Conservation (phyloP, 2,888 invertebrate species). For the Megalurothrips usitatus region DNA sequence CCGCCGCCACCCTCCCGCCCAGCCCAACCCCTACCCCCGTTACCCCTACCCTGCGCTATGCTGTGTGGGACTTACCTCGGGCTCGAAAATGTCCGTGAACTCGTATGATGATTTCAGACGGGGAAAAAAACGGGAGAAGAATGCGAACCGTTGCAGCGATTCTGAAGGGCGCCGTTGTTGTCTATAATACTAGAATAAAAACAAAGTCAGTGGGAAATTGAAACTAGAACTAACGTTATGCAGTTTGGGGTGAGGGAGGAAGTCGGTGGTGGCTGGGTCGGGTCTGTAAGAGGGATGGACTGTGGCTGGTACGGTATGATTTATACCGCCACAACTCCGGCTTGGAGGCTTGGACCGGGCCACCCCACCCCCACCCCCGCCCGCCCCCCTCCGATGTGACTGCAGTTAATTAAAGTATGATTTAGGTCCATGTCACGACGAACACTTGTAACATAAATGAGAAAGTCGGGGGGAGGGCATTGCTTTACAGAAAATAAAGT, state of each 20-base stretch:
- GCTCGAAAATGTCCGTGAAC: background rate
- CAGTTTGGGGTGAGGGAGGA: background rate
- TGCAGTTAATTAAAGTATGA: slow-evolving; percentile 25
- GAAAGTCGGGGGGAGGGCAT: too few species aligned
- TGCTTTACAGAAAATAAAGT: too few species aligned
- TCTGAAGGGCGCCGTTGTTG: too few species aligned
- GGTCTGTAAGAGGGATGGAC: background rate
- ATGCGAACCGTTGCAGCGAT: too few species aligned
- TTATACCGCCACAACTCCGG: background rate
- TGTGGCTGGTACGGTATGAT: background rate
- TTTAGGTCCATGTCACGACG: background rate
- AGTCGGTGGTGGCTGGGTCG: background rate
- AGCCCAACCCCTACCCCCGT: background rate
- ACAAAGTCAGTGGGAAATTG: too few species aligned
- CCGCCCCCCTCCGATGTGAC: background rate
- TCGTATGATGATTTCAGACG: too few species aligned
- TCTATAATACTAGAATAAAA: too few species aligned
- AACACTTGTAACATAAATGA: too few species aligned
- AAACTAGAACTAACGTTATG: background rate
- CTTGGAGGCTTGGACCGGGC: background rate
- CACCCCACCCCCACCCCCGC: background rate
- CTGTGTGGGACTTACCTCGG: background rate
- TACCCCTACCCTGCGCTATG: background rate
- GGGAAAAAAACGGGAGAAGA: too few species aligned
- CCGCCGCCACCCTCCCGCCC: background rate